Evolutionary conservation across 2,797 vertebrate species (phyloP), one percentile per base, ranked within the genome.

Genomic region (Meda fulgida): DNA sequence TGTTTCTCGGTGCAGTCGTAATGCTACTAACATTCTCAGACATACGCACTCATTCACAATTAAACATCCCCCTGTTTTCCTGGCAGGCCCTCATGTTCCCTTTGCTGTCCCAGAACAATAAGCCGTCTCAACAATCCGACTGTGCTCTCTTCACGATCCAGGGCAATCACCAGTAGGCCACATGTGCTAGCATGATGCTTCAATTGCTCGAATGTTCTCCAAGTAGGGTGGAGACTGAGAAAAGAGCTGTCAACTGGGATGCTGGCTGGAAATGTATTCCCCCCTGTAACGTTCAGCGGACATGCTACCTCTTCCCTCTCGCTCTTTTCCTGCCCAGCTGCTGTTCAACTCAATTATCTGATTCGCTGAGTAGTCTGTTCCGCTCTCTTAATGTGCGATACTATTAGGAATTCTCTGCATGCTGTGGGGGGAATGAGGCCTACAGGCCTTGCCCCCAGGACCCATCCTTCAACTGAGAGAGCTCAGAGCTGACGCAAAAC

Each of bases 341-440:
- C 83, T 84, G 83, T 81, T 81, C 80, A 78, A 72, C 82, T 88
- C 79, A 79, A 88, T 88, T 79, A 86, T 86, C 69, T 77, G 81
- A 88, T 86, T 86, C 38, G 84, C 87, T 86, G 86, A 87, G 89
- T 83, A 87, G 75, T 84, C 86, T 79, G 60, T 85, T 86, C 85
- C 71, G n/a, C 60, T 82, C 66, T 85, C 71, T 76, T 85, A 89
- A 87, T 84, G 65, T 84, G 84, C 55, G 34, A 23, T 86, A 55
- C 83, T 76, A 73, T 87, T 84, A 83, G 72, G 78, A 83, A 84
- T 87, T 85, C 77, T 72, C 51, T 87, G 84, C 84, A 80, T 84
- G 69, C 78, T 81, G 67, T 73, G 73, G 60, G 31, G 81, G n/a
- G 67, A 80, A 70, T 70, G 43, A 86, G 85, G 71, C 80, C 88